phyloP scores from a whole-genome alignment of 2,113 vertebrate species.

The Gambusia holbrooki region DNA sequence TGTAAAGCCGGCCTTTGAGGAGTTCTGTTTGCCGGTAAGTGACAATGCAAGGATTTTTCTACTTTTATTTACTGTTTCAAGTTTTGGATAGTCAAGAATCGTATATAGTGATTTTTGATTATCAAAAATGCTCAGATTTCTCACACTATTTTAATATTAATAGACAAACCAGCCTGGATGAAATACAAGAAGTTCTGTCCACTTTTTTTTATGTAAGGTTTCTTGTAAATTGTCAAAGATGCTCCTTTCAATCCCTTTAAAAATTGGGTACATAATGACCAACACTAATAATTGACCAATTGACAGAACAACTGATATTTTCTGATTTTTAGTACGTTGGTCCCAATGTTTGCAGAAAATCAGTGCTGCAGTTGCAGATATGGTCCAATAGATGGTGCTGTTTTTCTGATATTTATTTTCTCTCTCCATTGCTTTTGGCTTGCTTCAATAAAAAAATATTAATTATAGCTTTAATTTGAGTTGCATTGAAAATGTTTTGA shows the following conservation, averaged over 20 bases:
- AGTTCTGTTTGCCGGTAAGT: slow-evolving; percentile 98
- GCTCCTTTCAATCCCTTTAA: too few species aligned
- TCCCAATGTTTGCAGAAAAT: not conserved
- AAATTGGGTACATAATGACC: too few species aligned
- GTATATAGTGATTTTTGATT: too few species aligned
- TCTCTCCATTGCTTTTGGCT: not conserved
- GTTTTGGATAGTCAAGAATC: not conserved
- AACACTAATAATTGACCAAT: too few species aligned
- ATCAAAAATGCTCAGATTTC: not conserved
- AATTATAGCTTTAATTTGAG: not conserved
- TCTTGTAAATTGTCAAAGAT: too few species aligned
- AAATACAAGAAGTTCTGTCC: too few species aligned
- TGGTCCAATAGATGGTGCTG: not conserved
- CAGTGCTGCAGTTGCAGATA: not conserved
- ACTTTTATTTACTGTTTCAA: not conserved
- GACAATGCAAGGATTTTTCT: not conserved
- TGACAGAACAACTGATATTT: too few species aligned
- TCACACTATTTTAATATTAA: not conserved
- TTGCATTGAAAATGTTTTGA: not conserved
- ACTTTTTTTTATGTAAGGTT: too few species aligned
- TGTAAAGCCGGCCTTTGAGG: slow-evolving; percentile 97
- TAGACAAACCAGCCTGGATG: too few species aligned
- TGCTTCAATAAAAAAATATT: not conserved
- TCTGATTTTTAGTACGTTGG: too few species aligned
- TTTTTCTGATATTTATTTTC: not conserved